A percentile compares a stretch with the other conserved stretches of the same genome.
Evolutionary conservation across 2,797 vertebrate species (phyloP).

Genomic region (Eidolon dupreanum): DNA sequence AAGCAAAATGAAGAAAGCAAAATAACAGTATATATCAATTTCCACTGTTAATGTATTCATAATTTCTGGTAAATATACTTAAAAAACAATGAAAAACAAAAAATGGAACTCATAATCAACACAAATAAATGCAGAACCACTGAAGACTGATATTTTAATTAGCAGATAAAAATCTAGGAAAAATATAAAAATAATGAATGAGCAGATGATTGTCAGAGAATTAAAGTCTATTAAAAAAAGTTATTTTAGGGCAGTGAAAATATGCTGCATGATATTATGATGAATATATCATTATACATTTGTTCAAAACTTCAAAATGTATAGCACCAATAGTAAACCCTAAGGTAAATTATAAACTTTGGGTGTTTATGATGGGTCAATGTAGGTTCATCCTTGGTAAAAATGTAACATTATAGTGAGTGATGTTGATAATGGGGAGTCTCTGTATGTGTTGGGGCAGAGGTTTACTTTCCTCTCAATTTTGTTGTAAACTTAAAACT

Average conservation of each 20-base stretch:
- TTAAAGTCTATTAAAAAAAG: background rate
- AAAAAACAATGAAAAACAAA: background rate
- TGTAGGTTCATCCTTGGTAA: background rate
- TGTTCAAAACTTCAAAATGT: background rate
- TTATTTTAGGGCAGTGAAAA: background rate
- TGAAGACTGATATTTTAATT: background rate
- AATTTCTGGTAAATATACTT: background rate
- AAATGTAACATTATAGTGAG: background rate
- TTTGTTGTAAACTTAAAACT: background rate
- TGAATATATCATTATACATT: background rate
- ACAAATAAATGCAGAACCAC: background rate
- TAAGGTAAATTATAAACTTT: background rate
- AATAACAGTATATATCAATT: background rate
- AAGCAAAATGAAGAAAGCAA: background rate
- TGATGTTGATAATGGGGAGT: background rate
- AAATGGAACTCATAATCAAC: background rate
- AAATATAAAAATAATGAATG: background rate
- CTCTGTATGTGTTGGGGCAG: fast-evolving
- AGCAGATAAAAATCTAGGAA: background rate
- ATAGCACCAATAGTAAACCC: background rate
- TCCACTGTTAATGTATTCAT: background rate
- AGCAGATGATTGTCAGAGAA: background rate
- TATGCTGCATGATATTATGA: background rate
- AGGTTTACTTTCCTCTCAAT: background rate
- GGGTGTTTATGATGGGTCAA: background rate